Base-by-base conservation (phyloP, 2,888 invertebrate species). In the Mylabris sibirica region DNA sequence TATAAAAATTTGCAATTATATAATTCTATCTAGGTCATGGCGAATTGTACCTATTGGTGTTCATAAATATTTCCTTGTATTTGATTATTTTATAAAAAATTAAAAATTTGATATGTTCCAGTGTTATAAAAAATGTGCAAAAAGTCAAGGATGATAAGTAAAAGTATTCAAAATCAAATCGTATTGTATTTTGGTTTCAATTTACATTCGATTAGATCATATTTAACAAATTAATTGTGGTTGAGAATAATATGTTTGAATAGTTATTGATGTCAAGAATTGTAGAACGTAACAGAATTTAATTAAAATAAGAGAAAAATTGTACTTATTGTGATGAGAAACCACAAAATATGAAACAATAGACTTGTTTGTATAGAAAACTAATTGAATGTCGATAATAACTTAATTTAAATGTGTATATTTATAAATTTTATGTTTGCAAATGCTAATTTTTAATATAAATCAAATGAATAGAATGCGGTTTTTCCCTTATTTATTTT, bases 1-100 rank as follows among this genome's bases (percentile, higher is more conserved):
- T 22, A 22, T 53, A 12, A 53, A 53, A 53, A 53, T 24, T 24
- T 24, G 53, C 53, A 53, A 53, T 53, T 53, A 20, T 53, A 22
- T 53, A 22, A 22, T 9, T 2, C 1, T 12, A 53, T 22, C 22
- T 53, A 53, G 53, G 53, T 53, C 53, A 53, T 53, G 53, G 53
- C 22, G 11, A 24, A 53, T 3, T 5, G 4, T 53, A n/a, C n/a
- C n/a, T n/a, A 53, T 53, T 49, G 9, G 1, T 11, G n/a, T 8
- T 14, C 41, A 3, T 17, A 20, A 2, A 49, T 49, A 20, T 49
- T 49, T 49, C 49, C 49, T 20, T 49, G 2, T 2, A 20, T 20
- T 8, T 11, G 11, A 20, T 38, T 38, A 12, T 12, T 38, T 12
- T 38, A 0, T 38, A 14, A 14, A 14, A 11, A 38, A 38, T 14